phyloP scores from a whole-genome alignment of 2,113 vertebrate genomes.

The Gorsachius goisagi region DNA sequence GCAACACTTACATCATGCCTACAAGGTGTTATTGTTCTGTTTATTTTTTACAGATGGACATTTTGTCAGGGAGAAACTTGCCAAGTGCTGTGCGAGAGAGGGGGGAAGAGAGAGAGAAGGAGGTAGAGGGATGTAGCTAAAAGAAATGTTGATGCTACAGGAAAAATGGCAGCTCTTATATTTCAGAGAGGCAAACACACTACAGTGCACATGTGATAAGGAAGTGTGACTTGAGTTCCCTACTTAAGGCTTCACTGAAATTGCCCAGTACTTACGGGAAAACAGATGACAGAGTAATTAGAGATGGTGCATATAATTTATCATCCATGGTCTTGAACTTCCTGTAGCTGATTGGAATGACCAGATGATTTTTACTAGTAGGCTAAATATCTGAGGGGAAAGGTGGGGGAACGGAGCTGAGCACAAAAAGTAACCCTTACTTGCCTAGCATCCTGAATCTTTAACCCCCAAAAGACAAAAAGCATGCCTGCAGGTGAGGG shows the following conservation, averaged over 20 bases:
- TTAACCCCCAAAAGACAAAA: neutral
- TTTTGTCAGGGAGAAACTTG: slow-evolving; percentile 10
- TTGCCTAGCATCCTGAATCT: neutral
- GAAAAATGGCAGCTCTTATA: neutral
- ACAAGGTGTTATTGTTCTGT: slow-evolving; percentile 39
- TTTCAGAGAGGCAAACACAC: slow-evolving; percentile 15
- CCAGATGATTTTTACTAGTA: neutral
- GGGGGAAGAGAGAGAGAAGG: neutral
- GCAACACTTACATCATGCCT: slow-evolving; percentile 31
- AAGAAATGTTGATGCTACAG: neutral
- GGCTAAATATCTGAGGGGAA: neutral
- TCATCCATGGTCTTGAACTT: slow-evolving; percentile 13
- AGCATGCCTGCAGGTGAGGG: neutral
- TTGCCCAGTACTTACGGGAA: neutral
- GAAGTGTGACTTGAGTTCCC: neutral
- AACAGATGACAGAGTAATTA: slow-evolving; percentile 49
- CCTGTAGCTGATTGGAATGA: neutral
- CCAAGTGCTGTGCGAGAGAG: neutral
- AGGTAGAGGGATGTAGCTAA: neutral
- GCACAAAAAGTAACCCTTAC: neutral
- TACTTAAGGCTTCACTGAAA: slow-evolving; percentile 7
- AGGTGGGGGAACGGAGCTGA: neutral
- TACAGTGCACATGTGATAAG: neutral
- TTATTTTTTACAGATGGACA: slow-evolving; percentile 43
- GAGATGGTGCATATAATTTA: slow-evolving; percentile 3